Evolutionary conservation across 1,140 invertebrate genomes (phyloP).

Genomic region (Lutraria rhynchaena): DNA sequence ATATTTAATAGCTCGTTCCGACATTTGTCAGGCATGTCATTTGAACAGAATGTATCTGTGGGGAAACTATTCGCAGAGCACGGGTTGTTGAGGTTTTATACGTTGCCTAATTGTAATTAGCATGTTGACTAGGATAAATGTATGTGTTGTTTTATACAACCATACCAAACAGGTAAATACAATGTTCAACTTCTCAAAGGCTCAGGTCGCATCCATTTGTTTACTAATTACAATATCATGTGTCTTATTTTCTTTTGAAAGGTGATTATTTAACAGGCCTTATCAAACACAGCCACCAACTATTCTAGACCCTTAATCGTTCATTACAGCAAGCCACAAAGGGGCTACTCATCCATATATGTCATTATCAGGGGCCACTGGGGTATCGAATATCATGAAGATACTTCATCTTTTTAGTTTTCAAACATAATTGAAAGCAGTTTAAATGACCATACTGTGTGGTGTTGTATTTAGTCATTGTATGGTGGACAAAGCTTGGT

Average conservation of each 20-base stretch:
- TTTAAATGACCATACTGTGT: conserved; percentile 29
- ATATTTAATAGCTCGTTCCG: too few species aligned
- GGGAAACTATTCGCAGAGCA: too few species aligned
- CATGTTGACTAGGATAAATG: too few species aligned
- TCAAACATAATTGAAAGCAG: conserved; percentile 45
- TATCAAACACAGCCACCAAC: conserved; percentile 21
- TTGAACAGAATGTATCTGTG: too few species aligned
- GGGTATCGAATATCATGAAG: conserved; percentile 25
- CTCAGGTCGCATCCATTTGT: not conserved
- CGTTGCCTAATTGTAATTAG: too few species aligned
- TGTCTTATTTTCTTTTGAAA: conserved; percentile 44
- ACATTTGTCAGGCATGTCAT: too few species aligned
- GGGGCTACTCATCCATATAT: conserved; percentile 41
- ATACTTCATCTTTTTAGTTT: conserved; percentile 15
- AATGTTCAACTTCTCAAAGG: too few species aligned
- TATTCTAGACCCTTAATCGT: conserved; percentile 19
- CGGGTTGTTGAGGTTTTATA: too few species aligned
- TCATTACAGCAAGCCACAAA: conserved; percentile 34
- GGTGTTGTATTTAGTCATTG: conserved; percentile 35
- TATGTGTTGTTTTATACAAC: too few species aligned
- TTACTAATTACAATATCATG: conserved; percentile 30
- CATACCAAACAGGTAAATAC: too few species aligned
- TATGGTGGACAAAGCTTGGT: conserved; percentile 13
- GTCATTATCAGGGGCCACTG: conserved; percentile 39
- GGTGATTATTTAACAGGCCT: conserved; percentile 45